Percentiles rank a stretch among this genome's conserved stretches.
Evolutionary conservation across 2,797 vertebrate species (phyloP).

Genomic region (Anomalospiza imberbis): DNA sequence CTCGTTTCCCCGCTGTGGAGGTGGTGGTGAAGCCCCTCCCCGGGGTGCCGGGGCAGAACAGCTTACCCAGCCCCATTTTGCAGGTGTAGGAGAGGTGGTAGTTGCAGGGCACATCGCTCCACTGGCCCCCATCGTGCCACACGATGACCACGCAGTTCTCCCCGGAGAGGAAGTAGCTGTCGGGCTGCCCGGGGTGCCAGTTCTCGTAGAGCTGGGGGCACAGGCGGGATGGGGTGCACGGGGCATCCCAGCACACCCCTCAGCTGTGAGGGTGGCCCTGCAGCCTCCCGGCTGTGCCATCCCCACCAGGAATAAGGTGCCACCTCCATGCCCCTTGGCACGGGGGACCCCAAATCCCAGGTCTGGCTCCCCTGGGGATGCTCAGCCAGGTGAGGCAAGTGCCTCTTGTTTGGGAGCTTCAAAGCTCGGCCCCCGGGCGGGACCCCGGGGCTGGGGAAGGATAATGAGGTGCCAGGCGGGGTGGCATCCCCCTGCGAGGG

Average conservation of each 20-base stretch:
- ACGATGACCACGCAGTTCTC: conserved; percentile 95
- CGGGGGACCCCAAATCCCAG: neutral
- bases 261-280: neutral
- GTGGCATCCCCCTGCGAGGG: accelerated
- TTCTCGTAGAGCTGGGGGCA: conserved; percentile 87
- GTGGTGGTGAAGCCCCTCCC: neutral
- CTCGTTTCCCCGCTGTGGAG: accelerated
- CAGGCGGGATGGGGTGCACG: neutral
- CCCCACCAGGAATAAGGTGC: accelerated
- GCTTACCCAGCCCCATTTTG: conserved; percentile 92
- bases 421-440: neutral
- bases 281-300: neutral
- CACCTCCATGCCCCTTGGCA: neutral
- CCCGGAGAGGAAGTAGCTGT: conserved; percentile 95
- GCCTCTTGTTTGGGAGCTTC: neutral
- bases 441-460: neutral
- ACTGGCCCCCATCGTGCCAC: conserved; percentile 88
- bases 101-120: conserved; percentile 96
- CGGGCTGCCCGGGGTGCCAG: conserved; percentile 91
- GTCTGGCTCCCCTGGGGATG: neutral
- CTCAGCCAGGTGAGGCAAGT: neutral
- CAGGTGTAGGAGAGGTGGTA: conserved; percentile 96
- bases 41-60: accelerated
- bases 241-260: neutral
- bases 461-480: accelerated